phyloP scores from a whole-genome alignment of 2,888 invertebrate species.

The Drosophila formosana region DNA sequence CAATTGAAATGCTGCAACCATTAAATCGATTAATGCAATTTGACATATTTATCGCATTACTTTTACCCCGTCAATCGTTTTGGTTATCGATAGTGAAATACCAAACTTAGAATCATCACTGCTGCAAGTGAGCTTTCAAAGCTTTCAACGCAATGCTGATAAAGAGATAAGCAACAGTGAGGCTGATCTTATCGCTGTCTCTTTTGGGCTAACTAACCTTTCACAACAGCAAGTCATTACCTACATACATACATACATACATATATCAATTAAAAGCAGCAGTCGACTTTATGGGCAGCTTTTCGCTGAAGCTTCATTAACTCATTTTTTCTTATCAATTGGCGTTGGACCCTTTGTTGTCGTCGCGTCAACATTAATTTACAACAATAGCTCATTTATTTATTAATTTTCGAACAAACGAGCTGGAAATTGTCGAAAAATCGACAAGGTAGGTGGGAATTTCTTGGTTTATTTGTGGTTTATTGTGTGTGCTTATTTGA shows the following conservation, averaged over 20 bases:
- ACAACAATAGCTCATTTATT: constrained; percentile 64
- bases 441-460: constrained; percentile 47
- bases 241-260: neutral
- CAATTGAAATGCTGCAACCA: constrained; percentile 49
- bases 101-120: neutral
- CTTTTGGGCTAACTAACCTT: constrained; percentile 17
- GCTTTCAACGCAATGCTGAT: neutral
- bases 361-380: constrained; percentile 46
- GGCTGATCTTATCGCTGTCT: constrained; percentile 5
- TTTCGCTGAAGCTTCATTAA: constrained; percentile 15
- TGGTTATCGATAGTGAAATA: neutral
- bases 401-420: constrained; percentile 58
- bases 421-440: constrained; percentile 56
- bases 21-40: constrained; percentile 46
- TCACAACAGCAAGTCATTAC: constrained; percentile 8
- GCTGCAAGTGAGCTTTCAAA: neutral
- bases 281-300: neutral
- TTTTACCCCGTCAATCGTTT: constrained; percentile 22
- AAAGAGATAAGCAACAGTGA: neutral
- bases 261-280: neutral
- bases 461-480: constrained; percentile 43
- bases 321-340: constrained; percentile 47
- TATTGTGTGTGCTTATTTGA: constrained; percentile 46
- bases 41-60: constrained; percentile 41
- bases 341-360: constrained; percentile 34